phyloP scores from a whole-genome alignment of 1,140 invertebrate genomes.

The Pogonognathellus flavescens region DNA sequence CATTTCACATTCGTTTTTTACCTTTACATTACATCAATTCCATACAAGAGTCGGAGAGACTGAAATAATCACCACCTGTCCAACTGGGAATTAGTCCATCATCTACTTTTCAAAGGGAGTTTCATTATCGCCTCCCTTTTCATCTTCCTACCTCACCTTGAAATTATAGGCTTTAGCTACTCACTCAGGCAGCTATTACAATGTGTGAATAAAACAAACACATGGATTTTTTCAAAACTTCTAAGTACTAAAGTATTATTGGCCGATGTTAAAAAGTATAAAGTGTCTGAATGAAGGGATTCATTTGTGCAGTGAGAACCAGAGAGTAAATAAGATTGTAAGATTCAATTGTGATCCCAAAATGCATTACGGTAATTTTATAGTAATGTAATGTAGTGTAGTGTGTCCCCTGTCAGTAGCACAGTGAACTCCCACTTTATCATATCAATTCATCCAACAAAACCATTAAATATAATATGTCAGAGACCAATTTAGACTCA shows the following conservation, averaged over 20 bases:
- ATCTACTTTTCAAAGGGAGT: conserved; percentile 28
- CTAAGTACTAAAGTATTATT: neutral
- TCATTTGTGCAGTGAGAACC: too few relatives aligned
- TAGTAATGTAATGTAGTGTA: conserved; percentile 3
- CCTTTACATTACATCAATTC: neutral
- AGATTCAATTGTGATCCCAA: neutral
- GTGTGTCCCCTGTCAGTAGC: conserved; percentile 1
- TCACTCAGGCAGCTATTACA: too few relatives aligned
- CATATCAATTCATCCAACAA: conserved; percentile 24
- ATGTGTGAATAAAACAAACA: too few relatives aligned
- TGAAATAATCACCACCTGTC: conserved; percentile 38
- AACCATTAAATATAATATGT: conserved; percentile 25
- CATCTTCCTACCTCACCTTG: neutral
- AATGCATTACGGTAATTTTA: conserved; percentile 31
- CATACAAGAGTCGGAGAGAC: conserved; percentile 35
- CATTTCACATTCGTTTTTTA: conserved; percentile 12
- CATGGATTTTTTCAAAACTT: neutral
- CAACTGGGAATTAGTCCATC: conserved; percentile 46
- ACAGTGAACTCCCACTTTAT: conserved; percentile 27
- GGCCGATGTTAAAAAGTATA: too few relatives aligned
- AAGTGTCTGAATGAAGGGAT: too few relatives aligned
- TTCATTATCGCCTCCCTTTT: neutral
- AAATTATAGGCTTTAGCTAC: too few relatives aligned
- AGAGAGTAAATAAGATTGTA: too few relatives aligned
- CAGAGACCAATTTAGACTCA: conserved; percentile 31